These are phyloP conservation scores for Alouatta palliata DNA, from an alignment of 2,113 vertebrate genomes.

Conservation along the genomic window DNA sequence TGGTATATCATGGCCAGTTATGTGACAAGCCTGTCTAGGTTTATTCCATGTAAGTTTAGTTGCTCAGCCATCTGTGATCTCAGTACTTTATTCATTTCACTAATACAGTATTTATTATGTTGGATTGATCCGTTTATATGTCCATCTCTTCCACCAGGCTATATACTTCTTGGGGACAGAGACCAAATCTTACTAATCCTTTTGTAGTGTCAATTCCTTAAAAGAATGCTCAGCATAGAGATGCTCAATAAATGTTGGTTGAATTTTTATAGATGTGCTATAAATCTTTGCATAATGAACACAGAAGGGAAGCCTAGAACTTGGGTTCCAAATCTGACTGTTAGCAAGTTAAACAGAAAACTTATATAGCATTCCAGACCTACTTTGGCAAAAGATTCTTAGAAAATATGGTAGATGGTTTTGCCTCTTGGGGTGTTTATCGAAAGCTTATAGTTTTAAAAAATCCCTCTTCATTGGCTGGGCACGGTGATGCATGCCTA, in stretches of 20 bases:
- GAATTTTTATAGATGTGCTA: background rate
- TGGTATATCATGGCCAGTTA: background rate
- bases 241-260: background rate
- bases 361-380: background rate
- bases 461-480: background rate
- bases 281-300: background rate
- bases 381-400: background rate
- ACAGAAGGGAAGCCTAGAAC: conserved; percentile 6
- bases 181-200: background rate
- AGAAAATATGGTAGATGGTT: conserved; percentile 4
- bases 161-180: background rate
- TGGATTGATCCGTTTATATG: background rate
- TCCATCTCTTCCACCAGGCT: background rate
- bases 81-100: background rate
- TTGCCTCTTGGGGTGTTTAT: background rate
- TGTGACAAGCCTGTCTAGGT: background rate
- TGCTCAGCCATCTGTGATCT: background rate
- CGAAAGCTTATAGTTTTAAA: background rate
- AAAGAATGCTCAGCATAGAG: background rate
- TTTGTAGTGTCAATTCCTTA: background rate
- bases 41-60: background rate
- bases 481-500: no score
- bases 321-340: background rate
- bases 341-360: background rate
- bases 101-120: background rate